A percentile compares a stretch with the other conserved stretches of the same genome.
These are phyloP conservation scores for Petaurus breviceps DNA, from an alignment of 2,113 vertebrate genomes.

Conservation along the genomic window DNA sequence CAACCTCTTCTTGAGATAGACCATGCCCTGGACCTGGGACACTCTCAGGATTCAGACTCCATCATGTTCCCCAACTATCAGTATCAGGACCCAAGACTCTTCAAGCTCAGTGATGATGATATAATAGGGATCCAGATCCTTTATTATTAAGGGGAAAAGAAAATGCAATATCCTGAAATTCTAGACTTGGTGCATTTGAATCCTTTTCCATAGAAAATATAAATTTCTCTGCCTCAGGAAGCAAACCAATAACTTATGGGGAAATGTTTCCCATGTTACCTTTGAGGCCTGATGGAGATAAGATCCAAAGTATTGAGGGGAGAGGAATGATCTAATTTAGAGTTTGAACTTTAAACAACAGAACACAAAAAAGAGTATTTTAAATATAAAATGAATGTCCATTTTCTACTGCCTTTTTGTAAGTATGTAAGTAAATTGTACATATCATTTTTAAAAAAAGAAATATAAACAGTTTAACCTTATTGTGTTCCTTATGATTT, in stretches of 20 bases:
- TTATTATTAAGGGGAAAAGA: not conserved
- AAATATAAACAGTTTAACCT: not conserved
- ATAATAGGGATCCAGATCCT: constrained; percentile 14
- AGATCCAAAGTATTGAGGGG: not conserved
- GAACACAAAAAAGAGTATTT: not conserved
- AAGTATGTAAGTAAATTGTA: not conserved
- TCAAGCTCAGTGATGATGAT: constrained; percentile 27
- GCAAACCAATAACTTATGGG: not conserved
- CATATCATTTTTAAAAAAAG: no score
- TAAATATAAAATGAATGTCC: not conserved
- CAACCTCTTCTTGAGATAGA: constrained; percentile 47
- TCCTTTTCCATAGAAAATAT: not conserved
- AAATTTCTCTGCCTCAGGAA: not conserved
- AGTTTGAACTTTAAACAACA: no score
- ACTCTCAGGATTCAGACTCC: constrained; percentile 14
- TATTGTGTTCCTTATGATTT: not conserved
- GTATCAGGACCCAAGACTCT: not conserved
- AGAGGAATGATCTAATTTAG: no score
- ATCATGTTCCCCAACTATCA: constrained; percentile 26
- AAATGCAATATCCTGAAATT: not conserved
- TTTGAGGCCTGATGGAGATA: not conserved
- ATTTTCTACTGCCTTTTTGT: not conserved
- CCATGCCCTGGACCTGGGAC: constrained; percentile 56
- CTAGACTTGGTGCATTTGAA: not conserved
- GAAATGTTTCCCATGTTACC: not conserved